A percentile compares a stretch with the other conserved stretches of the same genome.
Conservation (phyloP, 2,797 vertebrate genomes). For the Notamacropus eugenii region DNA sequence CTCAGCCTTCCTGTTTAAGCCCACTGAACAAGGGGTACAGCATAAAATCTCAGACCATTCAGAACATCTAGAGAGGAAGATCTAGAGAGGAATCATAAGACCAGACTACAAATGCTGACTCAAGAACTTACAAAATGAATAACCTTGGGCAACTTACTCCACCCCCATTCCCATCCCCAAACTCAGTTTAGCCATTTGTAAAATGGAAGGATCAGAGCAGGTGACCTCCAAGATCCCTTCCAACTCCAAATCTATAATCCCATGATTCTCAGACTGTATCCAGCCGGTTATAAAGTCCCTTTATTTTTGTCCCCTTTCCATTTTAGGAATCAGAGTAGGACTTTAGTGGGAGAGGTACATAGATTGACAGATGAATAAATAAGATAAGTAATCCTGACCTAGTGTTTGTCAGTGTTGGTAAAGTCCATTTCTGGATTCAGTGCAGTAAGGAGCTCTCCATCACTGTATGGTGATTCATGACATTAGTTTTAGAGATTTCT, state of each 20-base stretch:
- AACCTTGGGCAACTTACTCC: not conserved
- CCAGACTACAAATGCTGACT: not conserved
- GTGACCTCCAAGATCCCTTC: not conserved
- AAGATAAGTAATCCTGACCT: not conserved
- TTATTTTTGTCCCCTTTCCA: not conserved
- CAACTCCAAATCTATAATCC: not conserved
- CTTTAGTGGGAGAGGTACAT: not conserved
- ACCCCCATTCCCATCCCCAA: not conserved
- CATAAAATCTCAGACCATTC: not conserved
- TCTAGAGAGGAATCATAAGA: not conserved
- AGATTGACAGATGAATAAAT: not conserved
- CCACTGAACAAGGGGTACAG: not conserved
- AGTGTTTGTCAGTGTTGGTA: not conserved
- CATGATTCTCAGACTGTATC: not conserved
- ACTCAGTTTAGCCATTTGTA: not conserved
- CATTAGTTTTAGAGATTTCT: not conserved
- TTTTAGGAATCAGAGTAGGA: not conserved
- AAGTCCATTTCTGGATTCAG: not conserved
- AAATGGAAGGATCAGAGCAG: not conserved
- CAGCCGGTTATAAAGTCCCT: not conserved
- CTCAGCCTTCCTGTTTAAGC: not conserved
- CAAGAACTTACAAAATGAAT: not conserved
- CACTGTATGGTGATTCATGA: not conserved
- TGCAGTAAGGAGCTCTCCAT: not conserved
- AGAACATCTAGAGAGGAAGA: not conserved